Base-by-base conservation (phyloP, 2,888 invertebrate species). In the Nineta flava region DNA sequence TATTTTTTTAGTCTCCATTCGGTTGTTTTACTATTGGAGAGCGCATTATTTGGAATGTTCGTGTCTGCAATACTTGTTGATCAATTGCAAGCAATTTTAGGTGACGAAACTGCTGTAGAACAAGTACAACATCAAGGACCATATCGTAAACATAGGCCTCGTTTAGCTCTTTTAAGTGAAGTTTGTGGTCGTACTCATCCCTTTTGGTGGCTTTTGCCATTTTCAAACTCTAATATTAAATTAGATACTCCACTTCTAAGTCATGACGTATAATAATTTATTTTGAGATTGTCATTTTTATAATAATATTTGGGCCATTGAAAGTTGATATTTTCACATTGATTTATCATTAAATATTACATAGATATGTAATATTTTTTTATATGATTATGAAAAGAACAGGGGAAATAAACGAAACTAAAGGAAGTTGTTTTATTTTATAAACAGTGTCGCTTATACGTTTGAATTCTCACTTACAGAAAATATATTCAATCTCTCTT, bases 31-130 rank as follows among this genome's bases (percentile, higher is more conserved):
- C 73, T 87, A 51, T 67, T 92, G 65, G 90, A 90, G 65, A 81
- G 85, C 51, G 75, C 83, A 7, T 68, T 93, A 21, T 93, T 92
- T 68, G 91, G 91, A 9, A 75, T 93, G 62, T 92, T 92, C 66
- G 90, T 90, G 13, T 73, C 84, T 51, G 87, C 87, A 41, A 88
- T 93, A 54, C 77, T 91, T 67, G 80, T 85, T 56, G 90, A 90
- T 70, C 87, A 91, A 67, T 70, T 91, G 55, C 83, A 85, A 63
- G 86, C 87, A 9, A 85, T 91, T 58, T 74, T 87, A 54, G 77
- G 79, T 51, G 90, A 91, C 61, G 87, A 90, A 66, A 91, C 88
- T 16, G 82, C 83, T 1, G 78, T 88, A 1, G 88, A 91, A 62
- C 81, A 84, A 57, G 74, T 85, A 40, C 80, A 82, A 65, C 72